Evolutionary conservation across 2,113 vertebrate species (phyloP).

Genomic region (Callocephalon fimbriatum): DNA sequence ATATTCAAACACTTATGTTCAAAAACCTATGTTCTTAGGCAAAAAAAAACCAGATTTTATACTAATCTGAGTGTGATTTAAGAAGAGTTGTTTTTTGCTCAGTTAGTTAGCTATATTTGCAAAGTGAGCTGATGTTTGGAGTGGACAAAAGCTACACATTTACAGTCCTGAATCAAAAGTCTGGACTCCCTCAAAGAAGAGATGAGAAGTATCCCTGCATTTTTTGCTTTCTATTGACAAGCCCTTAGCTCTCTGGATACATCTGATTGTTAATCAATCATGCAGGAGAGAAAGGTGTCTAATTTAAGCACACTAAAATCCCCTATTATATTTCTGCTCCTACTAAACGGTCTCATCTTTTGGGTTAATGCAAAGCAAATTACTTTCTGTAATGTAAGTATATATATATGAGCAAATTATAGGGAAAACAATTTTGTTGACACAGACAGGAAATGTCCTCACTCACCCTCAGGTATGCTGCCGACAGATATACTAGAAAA

Average conservation of each 20-base stretch:
- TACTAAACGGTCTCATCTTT: neutral
- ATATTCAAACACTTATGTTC: neutral
- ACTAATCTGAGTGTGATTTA: neutral
- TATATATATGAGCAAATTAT: neutral
- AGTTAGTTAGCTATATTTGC: neutral
- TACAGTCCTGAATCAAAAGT: neutral
- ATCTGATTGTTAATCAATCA: neutral
- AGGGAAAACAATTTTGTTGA: neutral
- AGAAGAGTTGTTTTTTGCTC: neutral
- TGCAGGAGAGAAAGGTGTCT: neutral
- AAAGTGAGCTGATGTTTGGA: neutral
- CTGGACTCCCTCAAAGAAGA: neutral
- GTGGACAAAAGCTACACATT: neutral
- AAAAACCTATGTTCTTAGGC: neutral
- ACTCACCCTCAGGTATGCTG: neutral
- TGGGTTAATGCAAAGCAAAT: neutral
- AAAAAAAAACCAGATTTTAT: neutral
- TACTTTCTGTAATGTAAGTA: neutral
- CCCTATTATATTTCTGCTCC: neutral
- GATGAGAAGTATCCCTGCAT: neutral
- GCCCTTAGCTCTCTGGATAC: neutral
- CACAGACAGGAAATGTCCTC: accelerated
- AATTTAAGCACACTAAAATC: neutral
- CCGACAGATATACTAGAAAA: neutral
- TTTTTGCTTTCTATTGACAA: neutral